Evolutionary conservation across 1,140 invertebrate genomes (phyloP), one percentile per base, ranked within the genome.

Genomic region (Drosophila funebris): DNA sequence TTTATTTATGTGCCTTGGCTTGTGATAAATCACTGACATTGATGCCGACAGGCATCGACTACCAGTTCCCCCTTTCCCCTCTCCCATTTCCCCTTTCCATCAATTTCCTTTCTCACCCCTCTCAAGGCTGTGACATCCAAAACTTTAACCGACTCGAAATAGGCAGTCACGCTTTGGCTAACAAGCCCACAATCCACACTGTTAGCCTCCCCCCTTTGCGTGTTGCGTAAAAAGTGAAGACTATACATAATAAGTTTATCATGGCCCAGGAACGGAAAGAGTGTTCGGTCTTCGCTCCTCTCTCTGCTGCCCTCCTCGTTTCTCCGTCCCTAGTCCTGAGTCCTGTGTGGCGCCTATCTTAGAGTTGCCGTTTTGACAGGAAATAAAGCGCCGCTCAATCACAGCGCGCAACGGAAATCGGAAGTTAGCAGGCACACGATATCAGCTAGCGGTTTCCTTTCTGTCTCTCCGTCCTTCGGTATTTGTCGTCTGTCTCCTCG

Each of bases 351-450:
- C 73, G 69, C 71, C 83, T 71, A 66, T 71, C 61, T 57, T 50
- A 13, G 68, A 56, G 61, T 50, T 71, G 48, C 50, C 68, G 7
- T 71, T 80, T 70, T 71, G 66, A 73, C 75, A 82, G 82, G 82
- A 87, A 87, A 78, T 88, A 71, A 88, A 78, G 83, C 83, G 75
- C 29, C 72, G 75, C 82, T 82, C 83, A 82, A 85, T 87, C 82
- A 85, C 78, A 63, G 74, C 78, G 68, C 74, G 69, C 71, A 74
- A 74, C 82, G 82, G 82, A 85, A 85, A 85, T 88, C 83, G 82
- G 82, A 87, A 88, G 82, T 87, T 88, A 88, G 82, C 82, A 88
- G 83, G 82, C 82, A 70, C 83, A 82, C 75, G 82, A 87, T 87
- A 87, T 87, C 82, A 74, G 67, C 76, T 48, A 61, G 76, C 76